A percentile compares a stretch with the other conserved stretches of the same genome.
Evolutionary conservation across 2,797 vertebrate species (phyloP).

Genomic region (Liasis olivaceus): DNA sequence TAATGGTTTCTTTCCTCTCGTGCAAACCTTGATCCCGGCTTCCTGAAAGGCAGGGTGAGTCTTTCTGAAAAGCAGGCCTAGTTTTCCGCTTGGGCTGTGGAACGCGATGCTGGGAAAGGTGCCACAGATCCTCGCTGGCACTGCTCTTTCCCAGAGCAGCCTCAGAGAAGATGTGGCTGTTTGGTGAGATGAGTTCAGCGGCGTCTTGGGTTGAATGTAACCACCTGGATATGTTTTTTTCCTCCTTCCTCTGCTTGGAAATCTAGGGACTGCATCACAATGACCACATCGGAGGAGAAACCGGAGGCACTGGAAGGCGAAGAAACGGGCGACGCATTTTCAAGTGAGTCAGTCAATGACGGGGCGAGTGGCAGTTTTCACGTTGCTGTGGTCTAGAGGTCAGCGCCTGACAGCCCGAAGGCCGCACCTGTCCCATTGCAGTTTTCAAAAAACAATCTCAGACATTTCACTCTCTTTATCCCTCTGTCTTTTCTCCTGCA

Average conservation of each 20-base stretch:
- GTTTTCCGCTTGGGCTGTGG: constrained; percentile 38
- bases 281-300: constrained; percentile 75
- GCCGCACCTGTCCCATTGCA: neutral
- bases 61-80: constrained; percentile 1
- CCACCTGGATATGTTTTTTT: constrained; percentile 8
- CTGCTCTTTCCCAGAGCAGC: too few species aligned
- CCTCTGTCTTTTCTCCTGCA: neutral
- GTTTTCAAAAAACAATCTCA: too few species aligned
- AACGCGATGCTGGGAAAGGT: constrained; percentile 24
- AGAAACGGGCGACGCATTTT: constrained; percentile 75
- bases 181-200: neutral
- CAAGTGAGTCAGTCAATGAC: constrained; percentile 73
- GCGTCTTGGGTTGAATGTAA: neutral
- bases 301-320: constrained; percentile 72
- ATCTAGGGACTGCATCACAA: constrained; percentile 83
- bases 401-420: neutral
- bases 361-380: neutral
- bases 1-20: constrained; percentile 36
- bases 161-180: too few species aligned
- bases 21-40: constrained; percentile 26
- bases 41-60: constrained; percentile 38
- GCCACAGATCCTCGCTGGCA: neutral
- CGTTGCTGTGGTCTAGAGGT: neutral
- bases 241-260: constrained; percentile 8
- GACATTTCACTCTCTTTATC: too few species aligned